A percentile compares a stretch with the other conserved stretches of the same genome.
phyloP scores from a whole-genome alignment of 2,113 vertebrate species.

The Myiozetetes cayanensis region DNA sequence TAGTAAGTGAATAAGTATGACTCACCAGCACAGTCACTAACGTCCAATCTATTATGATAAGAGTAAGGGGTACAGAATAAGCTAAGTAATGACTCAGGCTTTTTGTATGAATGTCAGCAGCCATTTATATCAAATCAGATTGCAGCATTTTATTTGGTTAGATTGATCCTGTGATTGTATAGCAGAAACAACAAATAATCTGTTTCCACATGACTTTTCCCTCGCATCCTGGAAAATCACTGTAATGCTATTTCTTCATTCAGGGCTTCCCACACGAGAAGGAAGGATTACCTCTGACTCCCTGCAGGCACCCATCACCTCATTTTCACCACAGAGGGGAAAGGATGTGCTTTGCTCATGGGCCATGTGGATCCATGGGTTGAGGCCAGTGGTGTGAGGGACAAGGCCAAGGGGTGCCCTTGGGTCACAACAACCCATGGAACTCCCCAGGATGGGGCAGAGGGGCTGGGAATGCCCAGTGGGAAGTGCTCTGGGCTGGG shows the following conservation, averaged over 20 bases:
- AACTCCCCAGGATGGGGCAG: not conserved
- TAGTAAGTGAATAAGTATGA: not conserved
- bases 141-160: constrained; percentile 3
- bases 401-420: not conserved
- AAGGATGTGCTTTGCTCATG: not conserved
- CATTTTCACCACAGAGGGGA: not conserved
- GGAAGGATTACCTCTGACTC: not conserved
- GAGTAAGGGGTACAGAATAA: not conserved
- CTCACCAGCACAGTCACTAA: constrained; percentile 1
- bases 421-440: not conserved
- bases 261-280: not conserved
- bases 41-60: not conserved
- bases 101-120: constrained; percentile 21
- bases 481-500: not conserved
- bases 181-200: constrained; percentile 14
- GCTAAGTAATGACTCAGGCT: not conserved
- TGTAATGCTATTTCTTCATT: constrained; percentile 7
- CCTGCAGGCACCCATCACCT: not conserved
- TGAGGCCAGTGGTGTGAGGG: not conserved
- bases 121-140: constrained; percentile 3
- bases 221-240: constrained; percentile 35
- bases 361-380: not conserved
- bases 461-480: not conserved
- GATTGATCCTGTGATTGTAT: not conserved
- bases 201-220: not conserved